phyloP scores from a whole-genome alignment of 2,888 invertebrate species.

The Furcula furcula region DNA sequence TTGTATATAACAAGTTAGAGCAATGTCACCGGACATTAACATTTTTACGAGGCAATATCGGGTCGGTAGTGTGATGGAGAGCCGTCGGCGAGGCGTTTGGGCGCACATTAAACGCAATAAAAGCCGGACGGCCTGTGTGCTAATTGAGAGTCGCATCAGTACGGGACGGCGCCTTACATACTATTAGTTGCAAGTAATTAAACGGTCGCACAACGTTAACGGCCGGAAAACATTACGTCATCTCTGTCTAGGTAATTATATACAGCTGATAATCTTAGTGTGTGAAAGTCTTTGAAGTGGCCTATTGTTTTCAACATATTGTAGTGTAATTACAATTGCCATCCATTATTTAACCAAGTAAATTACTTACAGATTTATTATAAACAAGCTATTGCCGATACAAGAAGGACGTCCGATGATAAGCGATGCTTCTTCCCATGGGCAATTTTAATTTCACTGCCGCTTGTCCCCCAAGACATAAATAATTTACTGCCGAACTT shows the following conservation, averaged over 20 bases:
- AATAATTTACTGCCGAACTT: too few species aligned
- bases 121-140: conserved; percentile 53
- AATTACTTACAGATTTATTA: too few species aligned
- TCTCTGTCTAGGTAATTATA: conserved; percentile 15
- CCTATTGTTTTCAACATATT: conserved; percentile 10
- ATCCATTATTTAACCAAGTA: too few species aligned
- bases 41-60: conserved; percentile 38
- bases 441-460: too few species aligned
- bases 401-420: too few species aligned
- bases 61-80: conserved; percentile 23
- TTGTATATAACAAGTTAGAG: too few species aligned
- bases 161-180: conserved; percentile 43
- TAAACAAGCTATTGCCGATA: too few species aligned
- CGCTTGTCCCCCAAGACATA: too few species aligned
- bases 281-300: conserved; percentile 10
- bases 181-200: conserved; percentile 45
- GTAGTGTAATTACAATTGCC: too few species aligned
- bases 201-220: conserved; percentile 30
- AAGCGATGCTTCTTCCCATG: too few species aligned
- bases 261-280: conserved; percentile 12
- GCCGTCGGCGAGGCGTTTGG: conserved; percentile 24
- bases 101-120: conserved; percentile 56
- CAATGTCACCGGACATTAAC: conserved; percentile 15
- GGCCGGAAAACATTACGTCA: conserved; percentile 26
- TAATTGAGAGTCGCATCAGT: conserved; percentile 63